Percentiles rank a stretch among this genome's conserved stretches.
Conservation (phyloP, 2,113 vertebrate genomes). For the Serilophus lunatus region DNA sequence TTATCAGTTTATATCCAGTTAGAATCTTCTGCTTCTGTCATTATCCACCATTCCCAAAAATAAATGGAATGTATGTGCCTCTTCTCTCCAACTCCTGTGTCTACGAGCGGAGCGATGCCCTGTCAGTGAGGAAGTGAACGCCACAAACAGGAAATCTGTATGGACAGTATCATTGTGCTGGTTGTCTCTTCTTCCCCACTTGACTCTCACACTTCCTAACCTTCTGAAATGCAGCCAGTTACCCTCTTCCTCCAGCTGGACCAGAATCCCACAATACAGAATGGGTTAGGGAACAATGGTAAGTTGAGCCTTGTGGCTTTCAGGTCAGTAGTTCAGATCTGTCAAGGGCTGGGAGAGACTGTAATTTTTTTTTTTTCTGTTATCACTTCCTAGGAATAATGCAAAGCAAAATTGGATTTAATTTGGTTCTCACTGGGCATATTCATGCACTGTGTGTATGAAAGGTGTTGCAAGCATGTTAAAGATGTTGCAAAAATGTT, state of each 20-base stretch:
- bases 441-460: neutral
- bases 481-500: conserved; percentile 5
- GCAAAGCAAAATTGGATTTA: neutral
- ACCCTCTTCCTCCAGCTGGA: neutral
- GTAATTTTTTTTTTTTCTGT: neutral
- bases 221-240: neutral
- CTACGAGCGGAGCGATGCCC: neutral
- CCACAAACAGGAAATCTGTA: conserved; percentile 7
- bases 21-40: neutral
- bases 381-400: neutral
- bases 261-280: neutral
- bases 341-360: neutral
- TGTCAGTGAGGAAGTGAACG: neutral
- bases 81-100: neutral
- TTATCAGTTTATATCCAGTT: neutral
- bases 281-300: neutral
- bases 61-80: neutral
- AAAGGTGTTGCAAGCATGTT: neutral
- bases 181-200: neutral
- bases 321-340: neutral
- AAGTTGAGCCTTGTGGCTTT: neutral
- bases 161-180: neutral
- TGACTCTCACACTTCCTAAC: neutral
- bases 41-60: neutral
- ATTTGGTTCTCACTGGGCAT: neutral